Conservation (phyloP, 2,113 vertebrate genomes). For the Lamprotornis superbus region DNA sequence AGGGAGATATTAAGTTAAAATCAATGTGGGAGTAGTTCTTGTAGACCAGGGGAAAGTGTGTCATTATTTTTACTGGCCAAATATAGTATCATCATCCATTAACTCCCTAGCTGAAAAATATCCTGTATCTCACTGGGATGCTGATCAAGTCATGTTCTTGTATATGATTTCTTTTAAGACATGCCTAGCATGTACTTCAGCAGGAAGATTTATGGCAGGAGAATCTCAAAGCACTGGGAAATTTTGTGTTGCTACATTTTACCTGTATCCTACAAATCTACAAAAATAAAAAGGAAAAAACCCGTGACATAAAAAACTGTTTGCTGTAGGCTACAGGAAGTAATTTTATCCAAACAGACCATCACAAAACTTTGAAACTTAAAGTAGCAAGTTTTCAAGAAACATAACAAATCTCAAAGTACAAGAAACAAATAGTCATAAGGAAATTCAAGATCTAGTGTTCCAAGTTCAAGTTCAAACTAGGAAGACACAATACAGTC, state of each 20-base stretch:
- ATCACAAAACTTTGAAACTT: neutral
- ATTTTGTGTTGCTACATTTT: neutral
- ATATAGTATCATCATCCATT: conserved; percentile 66
- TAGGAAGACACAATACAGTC: neutral
- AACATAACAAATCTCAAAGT: neutral
- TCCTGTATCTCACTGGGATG: conserved; percentile 46
- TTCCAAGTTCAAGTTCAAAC: neutral
- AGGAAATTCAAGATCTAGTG: neutral
- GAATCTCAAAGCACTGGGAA: conserved; percentile 4
- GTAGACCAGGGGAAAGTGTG: conserved; percentile 58
- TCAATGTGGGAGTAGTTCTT: conserved; percentile 69
- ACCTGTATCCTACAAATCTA: neutral
- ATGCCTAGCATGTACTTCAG: neutral
- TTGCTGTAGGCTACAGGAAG: neutral
- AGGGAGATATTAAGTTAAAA: conserved; percentile 69
- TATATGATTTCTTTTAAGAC: conserved; percentile 42
- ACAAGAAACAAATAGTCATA: neutral
- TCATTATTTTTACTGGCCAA: conserved; percentile 66
- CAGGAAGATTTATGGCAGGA: neutral
- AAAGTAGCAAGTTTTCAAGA: neutral
- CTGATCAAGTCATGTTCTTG: conserved; percentile 46
- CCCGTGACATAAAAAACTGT: neutral
- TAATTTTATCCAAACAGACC: neutral
- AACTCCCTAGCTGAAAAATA: conserved; percentile 57
- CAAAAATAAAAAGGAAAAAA: neutral